A percentile compares a stretch with the other conserved stretches of the same genome.
Evolutionary conservation across 2,888 invertebrate species (phyloP).

Genomic region (Caenorhabditis macrosperma): DNA sequence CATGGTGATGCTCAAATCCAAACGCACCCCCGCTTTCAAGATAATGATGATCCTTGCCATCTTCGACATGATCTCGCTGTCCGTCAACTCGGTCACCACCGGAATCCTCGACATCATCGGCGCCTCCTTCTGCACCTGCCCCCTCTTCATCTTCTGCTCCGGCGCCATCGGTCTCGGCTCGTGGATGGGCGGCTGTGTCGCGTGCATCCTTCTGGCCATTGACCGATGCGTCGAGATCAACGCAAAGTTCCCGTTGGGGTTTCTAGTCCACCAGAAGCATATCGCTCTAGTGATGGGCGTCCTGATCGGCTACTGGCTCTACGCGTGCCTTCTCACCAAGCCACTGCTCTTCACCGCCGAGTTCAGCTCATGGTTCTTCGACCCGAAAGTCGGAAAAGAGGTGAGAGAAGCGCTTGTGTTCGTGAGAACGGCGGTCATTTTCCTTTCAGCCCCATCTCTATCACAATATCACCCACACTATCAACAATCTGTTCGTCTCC

Average conservation of each 20-base stretch:
- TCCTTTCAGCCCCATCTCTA: slow-evolving; percentile 7
- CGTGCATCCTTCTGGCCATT: slow-evolving; percentile 33
- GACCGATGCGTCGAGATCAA: slow-evolving; percentile 30
- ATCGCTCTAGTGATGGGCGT: background rate
- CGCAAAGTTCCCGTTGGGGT: slow-evolving; percentile 3
- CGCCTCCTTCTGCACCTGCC: slow-evolving; percentile 37
- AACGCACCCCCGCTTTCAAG: slow-evolving; percentile 15
- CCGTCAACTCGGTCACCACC: slow-evolving; percentile 40
- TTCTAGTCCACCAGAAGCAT: background rate
- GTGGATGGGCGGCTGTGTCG: slow-evolving; percentile 35
- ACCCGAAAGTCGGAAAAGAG: slow-evolving; percentile 9
- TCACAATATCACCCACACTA: slow-evolving; percentile 17
- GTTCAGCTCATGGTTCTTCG: slow-evolving; percentile 39
- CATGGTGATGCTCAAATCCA: slow-evolving; percentile 10
- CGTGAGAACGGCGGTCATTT: slow-evolving; percentile 3
- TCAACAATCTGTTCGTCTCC: slow-evolving; percentile 24
- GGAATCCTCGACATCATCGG: slow-evolving; percentile 27
- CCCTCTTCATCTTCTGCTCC: slow-evolving; percentile 17
- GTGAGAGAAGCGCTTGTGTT: no score
- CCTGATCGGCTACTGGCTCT: background rate
- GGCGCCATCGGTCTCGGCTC: slow-evolving; percentile 35
- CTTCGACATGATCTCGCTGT: slow-evolving; percentile 27
- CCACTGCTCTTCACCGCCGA: slow-evolving; percentile 9
- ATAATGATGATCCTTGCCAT: slow-evolving; percentile 34
- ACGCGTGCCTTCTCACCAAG: slow-evolving; percentile 7